Base-by-base conservation (phyloP, 2,888 invertebrate genomes). In the Blastobasis lacticolella region DNA sequence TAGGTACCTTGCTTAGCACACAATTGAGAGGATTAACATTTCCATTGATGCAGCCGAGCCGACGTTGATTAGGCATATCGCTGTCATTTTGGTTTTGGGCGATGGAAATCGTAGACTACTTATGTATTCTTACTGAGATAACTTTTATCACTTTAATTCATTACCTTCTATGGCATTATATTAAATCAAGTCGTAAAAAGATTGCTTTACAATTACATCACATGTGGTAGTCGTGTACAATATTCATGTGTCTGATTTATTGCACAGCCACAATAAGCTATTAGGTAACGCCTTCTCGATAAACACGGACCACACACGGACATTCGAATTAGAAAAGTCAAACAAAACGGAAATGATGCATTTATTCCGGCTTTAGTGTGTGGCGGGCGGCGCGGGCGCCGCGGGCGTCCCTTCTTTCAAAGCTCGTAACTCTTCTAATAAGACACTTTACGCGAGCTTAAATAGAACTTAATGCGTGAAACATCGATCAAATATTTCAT, bases 391-490 rank as follows among this genome's bases (percentile, higher is more conserved):
- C 23, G 23, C 23, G 23, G 23, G 66, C 83, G 77, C 85, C 73
- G 80, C 84, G 75, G 86, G 84, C 78, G 81, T 77, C 71, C 81
- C 71, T 76, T 74, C 69, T 73, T 74, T 78, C 72, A 69, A 78
- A 78, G 71, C 73, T 75, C 81, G 78, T 84, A 84, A 84, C 73
- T 85, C 80, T 81, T 80, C 73, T 78, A 79, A 79, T 80, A 82
- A 81, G 80, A 81, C 77, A 81, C 69, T 78, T 81, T 78, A 81
- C 78, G 75, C 73, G 72, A 75, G 76, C 72, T 76, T 81, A 78
- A 77, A 72, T 75, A 76, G 75, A 72, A 76, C 78, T 76, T 76
- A 78, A 78, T 75, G 75, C 72, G 67, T 68, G 73, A 74, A 75
- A 75, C 75, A 76, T 76, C 71, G 65, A 73, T 78, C 73, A 68